A percentile compares a stretch with the other conserved stretches of the same genome.
These are phyloP conservation scores for Cryptoprocta ferox DNA, from an alignment of 2,797 vertebrate species.

Conservation along the genomic window DNA sequence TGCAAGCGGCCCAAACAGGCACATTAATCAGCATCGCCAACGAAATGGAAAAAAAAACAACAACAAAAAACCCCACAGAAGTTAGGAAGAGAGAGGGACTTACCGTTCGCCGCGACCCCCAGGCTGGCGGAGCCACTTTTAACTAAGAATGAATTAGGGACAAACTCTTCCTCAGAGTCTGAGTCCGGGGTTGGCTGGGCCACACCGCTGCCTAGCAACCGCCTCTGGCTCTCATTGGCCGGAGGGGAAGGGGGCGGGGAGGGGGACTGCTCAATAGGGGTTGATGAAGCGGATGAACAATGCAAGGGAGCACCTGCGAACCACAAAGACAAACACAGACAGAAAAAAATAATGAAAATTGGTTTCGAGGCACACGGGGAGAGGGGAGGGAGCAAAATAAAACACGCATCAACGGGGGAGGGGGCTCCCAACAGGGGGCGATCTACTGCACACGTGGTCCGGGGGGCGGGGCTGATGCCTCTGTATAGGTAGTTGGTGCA, in stretches of 20 bases:
- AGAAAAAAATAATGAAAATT: constrained; percentile 85
- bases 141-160: constrained; percentile 98
- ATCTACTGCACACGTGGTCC: constrained; percentile 73
- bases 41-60: background rate
- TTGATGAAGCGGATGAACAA: constrained; percentile 96
- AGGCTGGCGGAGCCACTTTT: constrained; percentile 96
- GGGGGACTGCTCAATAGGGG: constrained; percentile 95
- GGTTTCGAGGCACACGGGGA: constrained; percentile 84
- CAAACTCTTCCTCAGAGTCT: constrained; percentile 99
- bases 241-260: constrained; percentile 94
- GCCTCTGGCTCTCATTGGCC: constrained; percentile 96
- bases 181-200: constrained; percentile 96
- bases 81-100: constrained; percentile 89
- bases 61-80: constrained; percentile 2
- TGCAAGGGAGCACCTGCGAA: constrained; percentile 96
- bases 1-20: background rate
- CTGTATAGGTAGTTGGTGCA: background rate
- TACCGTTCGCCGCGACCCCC: constrained; percentile 93
- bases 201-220: constrained; percentile 98
- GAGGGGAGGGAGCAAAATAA: constrained; percentile 76
- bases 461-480: background rate
- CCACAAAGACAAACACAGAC: constrained; percentile 94
- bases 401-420: constrained; percentile 71
- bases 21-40: background rate
- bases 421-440: background rate